A percentile compares a stretch with the other conserved stretches of the same genome.
Conservation (phyloP, 2,113 vertebrate species). For the Sialia sialis region DNA sequence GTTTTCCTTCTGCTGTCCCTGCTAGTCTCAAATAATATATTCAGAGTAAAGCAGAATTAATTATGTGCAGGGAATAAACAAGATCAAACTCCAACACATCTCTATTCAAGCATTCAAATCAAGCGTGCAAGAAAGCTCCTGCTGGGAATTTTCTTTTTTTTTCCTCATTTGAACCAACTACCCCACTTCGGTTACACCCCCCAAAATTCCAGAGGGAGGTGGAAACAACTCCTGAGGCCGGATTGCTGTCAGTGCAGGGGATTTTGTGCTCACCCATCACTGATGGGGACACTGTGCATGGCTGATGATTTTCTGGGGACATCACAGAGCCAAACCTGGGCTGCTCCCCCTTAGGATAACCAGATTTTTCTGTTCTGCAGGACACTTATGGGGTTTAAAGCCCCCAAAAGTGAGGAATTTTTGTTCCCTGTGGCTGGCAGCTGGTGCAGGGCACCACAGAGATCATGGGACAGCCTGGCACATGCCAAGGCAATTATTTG, state of each 20-base stretch:
- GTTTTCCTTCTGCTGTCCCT: neutral
- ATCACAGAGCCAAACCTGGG: neutral
- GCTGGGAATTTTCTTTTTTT: neutral
- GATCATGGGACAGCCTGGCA: neutral
- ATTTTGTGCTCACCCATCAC: slow-evolving; percentile 31
- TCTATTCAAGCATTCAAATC: neutral
- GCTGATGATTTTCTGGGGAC: slow-evolving; percentile 12
- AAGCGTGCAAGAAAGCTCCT: neutral
- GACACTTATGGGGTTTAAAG: neutral
- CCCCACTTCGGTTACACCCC: neutral
- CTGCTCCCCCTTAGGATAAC: neutral
- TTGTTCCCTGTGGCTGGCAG: neutral
- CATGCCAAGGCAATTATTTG: neutral
- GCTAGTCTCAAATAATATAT: neutral
- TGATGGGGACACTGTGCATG: slow-evolving; percentile 42
- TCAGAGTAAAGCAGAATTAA: neutral
- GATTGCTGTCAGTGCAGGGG: neutral
- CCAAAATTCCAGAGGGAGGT: neutral
- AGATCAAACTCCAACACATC: neutral
- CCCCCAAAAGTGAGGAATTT: neutral
- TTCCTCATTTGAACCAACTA: neutral
- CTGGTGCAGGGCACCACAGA: neutral
- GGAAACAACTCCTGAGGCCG: neutral
- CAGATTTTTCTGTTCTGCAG: neutral
- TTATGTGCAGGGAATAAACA: neutral